Evolutionary conservation across 2,113 vertebrate species (phyloP).

Genomic region (Rhabdornis inornatus): DNA sequence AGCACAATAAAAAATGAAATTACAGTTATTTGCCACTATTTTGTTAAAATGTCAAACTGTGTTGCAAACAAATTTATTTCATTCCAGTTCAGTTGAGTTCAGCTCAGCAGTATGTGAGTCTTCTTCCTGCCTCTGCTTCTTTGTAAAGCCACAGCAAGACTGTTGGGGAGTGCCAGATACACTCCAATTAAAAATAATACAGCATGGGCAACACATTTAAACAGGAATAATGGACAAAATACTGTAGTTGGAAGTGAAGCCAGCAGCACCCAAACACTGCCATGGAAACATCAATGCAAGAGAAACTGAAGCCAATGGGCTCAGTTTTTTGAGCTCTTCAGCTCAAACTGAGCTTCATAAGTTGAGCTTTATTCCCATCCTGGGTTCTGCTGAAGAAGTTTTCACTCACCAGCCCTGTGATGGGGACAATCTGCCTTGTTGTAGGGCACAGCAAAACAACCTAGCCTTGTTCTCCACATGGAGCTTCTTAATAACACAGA

Average conservation of each 20-base stretch:
- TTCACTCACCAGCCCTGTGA: neutral
- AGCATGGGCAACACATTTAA: neutral
- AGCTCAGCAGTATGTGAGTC: neutral
- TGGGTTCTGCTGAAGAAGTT: neutral
- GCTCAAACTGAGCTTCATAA: neutral
- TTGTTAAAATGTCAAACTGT: constrained; percentile 42
- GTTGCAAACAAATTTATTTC: constrained; percentile 27
- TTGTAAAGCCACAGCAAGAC: neutral
- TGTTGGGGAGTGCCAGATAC: neutral
- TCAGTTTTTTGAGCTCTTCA: neutral
- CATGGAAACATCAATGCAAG: neutral
- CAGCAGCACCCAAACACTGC: neutral
- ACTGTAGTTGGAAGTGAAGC: neutral
- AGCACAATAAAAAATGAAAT: constrained; percentile 20
- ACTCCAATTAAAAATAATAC: neutral
- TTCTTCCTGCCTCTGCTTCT: neutral
- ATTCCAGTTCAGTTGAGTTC: neutral
- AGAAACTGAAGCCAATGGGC: neutral
- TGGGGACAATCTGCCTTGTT: neutral
- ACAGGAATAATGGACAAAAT: neutral
- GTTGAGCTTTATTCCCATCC: neutral
- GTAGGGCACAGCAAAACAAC: neutral
- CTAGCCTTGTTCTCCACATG: neutral
- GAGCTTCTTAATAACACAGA: neutral
- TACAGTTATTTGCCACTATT: constrained; percentile 29